These are phyloP conservation scores for Lasioglossum oenotherae DNA, from an alignment of 2,888 invertebrate species.

Conservation along the genomic window DNA sequence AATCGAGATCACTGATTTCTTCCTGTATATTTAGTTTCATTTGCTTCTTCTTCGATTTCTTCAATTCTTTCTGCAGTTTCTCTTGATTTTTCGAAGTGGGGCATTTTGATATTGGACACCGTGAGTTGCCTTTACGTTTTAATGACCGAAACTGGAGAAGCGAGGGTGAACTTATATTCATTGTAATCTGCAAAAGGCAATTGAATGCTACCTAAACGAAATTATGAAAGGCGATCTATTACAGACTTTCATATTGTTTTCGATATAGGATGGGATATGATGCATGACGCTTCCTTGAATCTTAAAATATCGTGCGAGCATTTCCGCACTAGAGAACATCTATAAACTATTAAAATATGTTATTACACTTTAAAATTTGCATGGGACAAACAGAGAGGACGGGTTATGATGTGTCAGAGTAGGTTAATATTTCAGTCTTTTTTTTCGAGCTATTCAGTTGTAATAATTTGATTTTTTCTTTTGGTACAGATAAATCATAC, in stretches of 20 bases:
- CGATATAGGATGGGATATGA: background rate
- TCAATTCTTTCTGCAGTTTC: background rate
- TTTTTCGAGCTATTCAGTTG: conserved; percentile 49
- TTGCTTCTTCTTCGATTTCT: background rate
- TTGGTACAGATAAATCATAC: background rate
- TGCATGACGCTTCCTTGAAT: conserved; percentile 4
- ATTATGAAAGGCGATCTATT: background rate
- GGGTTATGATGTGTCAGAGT: conserved; percentile 8
- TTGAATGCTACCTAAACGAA: background rate
- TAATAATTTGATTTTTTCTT: conserved; percentile 10
- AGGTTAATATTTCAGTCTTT: conserved; percentile 25
- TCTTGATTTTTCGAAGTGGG: background rate
- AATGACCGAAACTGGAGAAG: background rate
- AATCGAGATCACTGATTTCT: conserved; percentile 29
- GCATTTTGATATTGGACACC: background rate
- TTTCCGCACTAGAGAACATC: background rate
- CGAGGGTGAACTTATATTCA: background rate
- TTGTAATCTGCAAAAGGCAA: conserved; percentile 9
- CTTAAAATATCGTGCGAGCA: background rate
- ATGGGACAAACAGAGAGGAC: background rate
- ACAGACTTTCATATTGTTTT: conserved; percentile 40
- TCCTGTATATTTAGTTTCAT: background rate
- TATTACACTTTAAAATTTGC: conserved; percentile 25
- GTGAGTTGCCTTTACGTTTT: background rate
- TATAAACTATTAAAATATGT: conserved; percentile 4